Conservation (phyloP, 2,797 vertebrate genomes). For the Amblyraja radiata region DNA sequence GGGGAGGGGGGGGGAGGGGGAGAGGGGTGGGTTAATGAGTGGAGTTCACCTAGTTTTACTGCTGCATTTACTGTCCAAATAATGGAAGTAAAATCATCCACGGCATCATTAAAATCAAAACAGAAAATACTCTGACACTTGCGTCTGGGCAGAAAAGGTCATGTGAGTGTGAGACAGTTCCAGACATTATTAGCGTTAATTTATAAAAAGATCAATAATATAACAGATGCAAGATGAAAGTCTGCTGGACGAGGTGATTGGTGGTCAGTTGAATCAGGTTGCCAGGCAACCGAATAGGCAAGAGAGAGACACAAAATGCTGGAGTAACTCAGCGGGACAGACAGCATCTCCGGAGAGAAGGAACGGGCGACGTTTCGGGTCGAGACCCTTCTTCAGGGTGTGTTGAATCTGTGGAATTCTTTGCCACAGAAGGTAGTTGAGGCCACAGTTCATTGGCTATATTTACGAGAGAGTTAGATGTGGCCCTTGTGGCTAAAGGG, state of each 20-base stretch:
- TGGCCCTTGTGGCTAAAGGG: no score
- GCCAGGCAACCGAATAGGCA: conserved; percentile 16
- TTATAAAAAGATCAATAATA: conserved; percentile 27
- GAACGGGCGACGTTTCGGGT: no score
- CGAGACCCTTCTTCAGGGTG: no score
- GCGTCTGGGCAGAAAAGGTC: not conserved
- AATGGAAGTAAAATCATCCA: not conserved
- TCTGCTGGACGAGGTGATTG: conserved; percentile 24
- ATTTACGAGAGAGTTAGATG: no score
- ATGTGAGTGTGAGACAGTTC: not conserved
- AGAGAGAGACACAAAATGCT: no score
- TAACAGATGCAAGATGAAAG: not conserved
- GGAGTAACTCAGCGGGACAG: no score
- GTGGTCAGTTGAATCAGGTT: not conserved
- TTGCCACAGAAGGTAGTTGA: no score
- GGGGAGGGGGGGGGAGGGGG: no score
- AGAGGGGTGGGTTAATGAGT: not conserved
- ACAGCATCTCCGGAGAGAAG: no score
- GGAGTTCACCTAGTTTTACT: not conserved
- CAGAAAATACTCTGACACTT: not conserved
- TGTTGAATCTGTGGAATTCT: no score
- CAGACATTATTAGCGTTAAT: conserved; percentile 29
- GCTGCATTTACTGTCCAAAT: not conserved
- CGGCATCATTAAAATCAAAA: not conserved
- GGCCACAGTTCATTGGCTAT: no score